A percentile compares a stretch with the other conserved stretches of the same genome.
Conservation (phyloP, 1,140 invertebrate species). For the Rhopalosiphum padi region DNA sequence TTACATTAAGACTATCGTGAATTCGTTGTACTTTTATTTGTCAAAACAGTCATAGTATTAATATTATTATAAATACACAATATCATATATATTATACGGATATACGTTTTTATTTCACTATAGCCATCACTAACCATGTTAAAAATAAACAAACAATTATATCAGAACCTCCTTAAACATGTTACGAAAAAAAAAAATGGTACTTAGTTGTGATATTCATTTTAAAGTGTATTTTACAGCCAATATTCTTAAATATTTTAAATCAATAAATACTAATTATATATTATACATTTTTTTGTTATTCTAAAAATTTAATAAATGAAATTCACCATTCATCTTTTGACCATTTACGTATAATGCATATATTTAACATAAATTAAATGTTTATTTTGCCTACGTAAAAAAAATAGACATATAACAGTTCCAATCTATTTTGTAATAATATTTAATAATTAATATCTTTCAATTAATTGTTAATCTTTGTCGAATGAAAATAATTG, state of each 20-base stretch:
- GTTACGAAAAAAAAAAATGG: not conserved
- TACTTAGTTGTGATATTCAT: not conserved
- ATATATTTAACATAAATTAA: not conserved
- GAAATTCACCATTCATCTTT: not conserved
- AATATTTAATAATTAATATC: not conserved
- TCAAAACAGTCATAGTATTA: not conserved
- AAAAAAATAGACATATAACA: not conserved
- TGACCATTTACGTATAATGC: not conserved
- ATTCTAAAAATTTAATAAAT: not conserved
- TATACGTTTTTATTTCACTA: too few species aligned
- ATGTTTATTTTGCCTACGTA: too few species aligned
- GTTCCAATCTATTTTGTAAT: not conserved
- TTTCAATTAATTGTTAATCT: not conserved
- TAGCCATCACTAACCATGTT: too few species aligned
- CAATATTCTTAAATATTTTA: not conserved
- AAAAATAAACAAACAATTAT: too few species aligned
- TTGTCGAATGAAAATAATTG: not conserved
- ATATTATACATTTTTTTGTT: too few species aligned
- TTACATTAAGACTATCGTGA: not conserved
- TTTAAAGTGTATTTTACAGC: not conserved
- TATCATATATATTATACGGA: too few species aligned
- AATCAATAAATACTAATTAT: not conserved
- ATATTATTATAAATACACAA: not conserved
- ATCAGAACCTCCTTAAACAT: too few species aligned
- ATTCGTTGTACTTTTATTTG: not conserved